Evolutionary conservation across 2,797 vertebrate species (phyloP), one percentile per base, ranked within the genome.

Genomic region (Benthosema pterotum): DNA sequence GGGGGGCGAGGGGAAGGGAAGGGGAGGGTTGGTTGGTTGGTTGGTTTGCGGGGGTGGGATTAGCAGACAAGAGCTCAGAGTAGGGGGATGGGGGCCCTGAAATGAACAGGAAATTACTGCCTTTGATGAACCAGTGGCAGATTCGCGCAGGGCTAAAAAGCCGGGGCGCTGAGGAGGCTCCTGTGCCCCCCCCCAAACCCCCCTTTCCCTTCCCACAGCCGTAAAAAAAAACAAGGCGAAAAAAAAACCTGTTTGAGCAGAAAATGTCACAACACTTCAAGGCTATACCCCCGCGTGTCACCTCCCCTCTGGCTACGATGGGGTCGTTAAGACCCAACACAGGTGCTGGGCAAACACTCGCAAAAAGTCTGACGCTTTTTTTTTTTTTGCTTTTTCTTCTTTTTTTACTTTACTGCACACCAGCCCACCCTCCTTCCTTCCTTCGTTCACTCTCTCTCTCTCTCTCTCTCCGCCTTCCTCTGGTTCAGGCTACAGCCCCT

Each of bases 71-170:
- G 95, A 93, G 94, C 94, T 92, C 88, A 74, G 63, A 66, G 75
- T 87, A 88, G 87, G 88, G 90, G 88, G 88, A 83, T 78, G 89
- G 89, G 85, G 79, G 72, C 85, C n/a, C n/a, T 89, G 89, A 92
- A 92, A 89, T 83, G 90, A 93, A 95, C 95, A 98, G 96, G 97
- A 99, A 97, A 97, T 96, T 93, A 95, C 92, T 87, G 94, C 92
- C 94, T 95, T 95, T 92, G 93, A 96, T 95, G 92, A 94, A 91
- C 92, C 91, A 87, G 89, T 91, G 87, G 91, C 88, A 91, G 93
- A 90, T 92, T 90, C 83, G 84, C 87, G 69, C 87, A 91, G 86
- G 86, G 85, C 87, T 91, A 84, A 91, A 87, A 38, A 2, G n/a
- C n/a, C 75, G 68, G 79, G 82, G 85, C 86, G 82, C 86, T 85